Percentiles rank a stretch among this genome's conserved stretches.
Conservation (phyloP, 2,113 vertebrate genomes). For the Mellivora capensis region DNA sequence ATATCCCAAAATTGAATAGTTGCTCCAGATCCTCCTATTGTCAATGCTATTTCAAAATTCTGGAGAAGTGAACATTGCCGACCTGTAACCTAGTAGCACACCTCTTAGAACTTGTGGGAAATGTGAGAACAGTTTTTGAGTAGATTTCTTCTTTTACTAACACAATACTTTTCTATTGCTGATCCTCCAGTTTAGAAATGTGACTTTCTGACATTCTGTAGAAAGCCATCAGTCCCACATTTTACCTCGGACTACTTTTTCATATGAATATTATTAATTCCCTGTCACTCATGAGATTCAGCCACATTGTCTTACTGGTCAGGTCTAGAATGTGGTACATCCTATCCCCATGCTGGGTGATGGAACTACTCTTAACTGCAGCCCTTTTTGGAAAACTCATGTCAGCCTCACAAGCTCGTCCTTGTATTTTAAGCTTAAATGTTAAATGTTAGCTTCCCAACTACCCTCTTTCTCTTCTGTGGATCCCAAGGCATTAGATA, state of each 20-base stretch:
- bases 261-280: not conserved
- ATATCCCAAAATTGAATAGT: not conserved
- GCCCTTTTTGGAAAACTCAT: not conserved
- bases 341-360: not conserved
- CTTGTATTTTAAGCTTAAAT: not conserved
- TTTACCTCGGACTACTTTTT: not conserved
- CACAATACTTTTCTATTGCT: not conserved
- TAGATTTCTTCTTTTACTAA: not conserved
- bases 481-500: not conserved
- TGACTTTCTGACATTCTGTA: not conserved
- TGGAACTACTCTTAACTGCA: not conserved
- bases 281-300: not conserved
- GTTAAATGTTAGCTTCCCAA: not conserved
- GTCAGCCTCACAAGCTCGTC: not conserved
- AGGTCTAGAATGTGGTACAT: not conserved
- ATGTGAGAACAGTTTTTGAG: not conserved
- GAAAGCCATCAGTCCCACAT: not conserved
- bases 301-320: not conserved
- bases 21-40: not conserved
- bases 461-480: not conserved
- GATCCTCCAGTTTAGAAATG: not conserved
- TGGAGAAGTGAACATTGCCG: not conserved
- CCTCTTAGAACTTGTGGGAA: not conserved
- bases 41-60: not conserved
- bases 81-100: not conserved